phyloP scores from a whole-genome alignment of 1,140 invertebrate genomes.

The Zaprionus gabonicus region DNA sequence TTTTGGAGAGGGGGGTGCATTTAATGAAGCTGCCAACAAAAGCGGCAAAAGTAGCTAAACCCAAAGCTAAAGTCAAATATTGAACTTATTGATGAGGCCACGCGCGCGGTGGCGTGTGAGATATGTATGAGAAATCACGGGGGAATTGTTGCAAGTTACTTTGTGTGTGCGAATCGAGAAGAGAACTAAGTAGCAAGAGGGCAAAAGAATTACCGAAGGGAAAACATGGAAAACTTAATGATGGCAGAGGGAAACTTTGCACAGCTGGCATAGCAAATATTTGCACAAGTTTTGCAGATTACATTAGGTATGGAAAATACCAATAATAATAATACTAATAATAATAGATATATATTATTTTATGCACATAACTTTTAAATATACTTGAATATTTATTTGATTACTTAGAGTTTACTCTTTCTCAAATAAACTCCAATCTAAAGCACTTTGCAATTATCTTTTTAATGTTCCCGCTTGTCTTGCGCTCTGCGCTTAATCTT shows the following conservation, averaged over 20 bases:
- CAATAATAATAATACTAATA: not conserved
- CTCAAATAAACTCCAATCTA: no score
- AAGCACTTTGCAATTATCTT: no score
- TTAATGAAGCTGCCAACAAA: slow-evolving; percentile 53
- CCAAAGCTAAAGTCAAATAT: slow-evolving; percentile 50
- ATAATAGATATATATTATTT: not conserved
- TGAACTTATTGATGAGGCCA: slow-evolving; percentile 49
- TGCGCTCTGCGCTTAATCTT: not conserved
- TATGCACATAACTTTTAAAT: no score
- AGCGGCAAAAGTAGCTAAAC: slow-evolving; percentile 26
- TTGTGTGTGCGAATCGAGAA: slow-evolving; percentile 6
- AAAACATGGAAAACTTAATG: slow-evolving; percentile 1
- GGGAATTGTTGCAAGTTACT: slow-evolving; percentile 21
- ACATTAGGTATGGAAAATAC: not conserved
- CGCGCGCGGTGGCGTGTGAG: not conserved
- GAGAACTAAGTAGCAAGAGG: not conserved
- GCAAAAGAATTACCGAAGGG: not conserved
- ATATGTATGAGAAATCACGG: slow-evolving; percentile 10
- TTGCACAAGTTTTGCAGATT: not conserved
- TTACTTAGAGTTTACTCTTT: no score
- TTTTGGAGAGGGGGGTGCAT: slow-evolving; percentile 17
- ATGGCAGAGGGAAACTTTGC: not conserved
- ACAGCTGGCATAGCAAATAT: not conserved
- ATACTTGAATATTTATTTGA: not conserved
- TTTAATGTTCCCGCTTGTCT: not conserved